Evolutionary conservation across 2,888 invertebrate genomes (phyloP).

Genomic region (Neoascia interrupta): DNA sequence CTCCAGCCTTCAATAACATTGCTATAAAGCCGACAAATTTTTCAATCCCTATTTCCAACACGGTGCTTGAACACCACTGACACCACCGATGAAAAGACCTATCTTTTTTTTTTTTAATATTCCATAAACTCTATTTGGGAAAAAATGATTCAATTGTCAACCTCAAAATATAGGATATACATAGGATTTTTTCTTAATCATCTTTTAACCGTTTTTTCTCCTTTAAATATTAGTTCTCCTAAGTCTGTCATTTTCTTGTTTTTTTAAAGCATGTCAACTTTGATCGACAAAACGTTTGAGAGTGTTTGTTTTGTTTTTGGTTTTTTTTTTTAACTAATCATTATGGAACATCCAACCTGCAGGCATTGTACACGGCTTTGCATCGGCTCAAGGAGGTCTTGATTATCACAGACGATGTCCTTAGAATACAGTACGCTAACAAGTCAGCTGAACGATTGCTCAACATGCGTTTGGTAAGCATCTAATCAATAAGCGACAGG

Average conservation of each 20-base stretch:
- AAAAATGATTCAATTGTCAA: too few species aligned
- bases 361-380: constrained; percentile 91
- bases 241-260: constrained; percentile 4
- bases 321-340: constrained; percentile 47
- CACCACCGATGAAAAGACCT: too few species aligned
- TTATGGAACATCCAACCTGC: constrained; percentile 59
- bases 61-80: too few species aligned
- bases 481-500: constrained; percentile 43
- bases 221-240: not conserved
- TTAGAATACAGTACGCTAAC: constrained; percentile 93
- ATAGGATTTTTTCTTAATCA: too few species aligned
- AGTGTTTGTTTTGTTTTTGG: constrained; percentile 28
- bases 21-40: too few species aligned
- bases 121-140: too few species aligned
- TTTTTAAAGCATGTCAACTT: too few species aligned
- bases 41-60: too few species aligned
- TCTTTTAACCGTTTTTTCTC: not conserved
- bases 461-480: constrained; percentile 84
- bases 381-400: constrained; percentile 93
- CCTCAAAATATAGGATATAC: too few species aligned
- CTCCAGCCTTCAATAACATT: too few species aligned
- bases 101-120: too few species aligned
- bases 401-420: constrained; percentile 91
- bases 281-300: constrained; percentile 21
- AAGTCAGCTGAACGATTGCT: constrained; percentile 91